These are phyloP conservation scores for Phymatocera aterrima DNA, from an alignment of 2,888 invertebrate species.

Conservation along the genomic window DNA sequence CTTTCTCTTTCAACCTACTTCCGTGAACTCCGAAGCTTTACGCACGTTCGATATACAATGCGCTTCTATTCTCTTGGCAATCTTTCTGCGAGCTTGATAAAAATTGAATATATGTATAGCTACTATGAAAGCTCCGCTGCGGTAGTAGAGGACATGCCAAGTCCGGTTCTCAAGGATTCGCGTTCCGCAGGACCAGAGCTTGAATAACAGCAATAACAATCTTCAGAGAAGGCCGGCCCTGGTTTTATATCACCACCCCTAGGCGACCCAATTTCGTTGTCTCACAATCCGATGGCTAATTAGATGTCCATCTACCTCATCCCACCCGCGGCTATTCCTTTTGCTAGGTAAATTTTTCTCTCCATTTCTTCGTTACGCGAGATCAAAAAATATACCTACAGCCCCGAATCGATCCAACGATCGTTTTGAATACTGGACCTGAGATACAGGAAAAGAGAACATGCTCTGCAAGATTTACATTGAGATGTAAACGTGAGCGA, in stretches of 20 bases:
- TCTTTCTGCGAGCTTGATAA: not conserved
- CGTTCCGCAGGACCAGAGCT: not conserved
- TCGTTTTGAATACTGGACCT: not conserved
- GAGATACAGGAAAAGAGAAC: not conserved
- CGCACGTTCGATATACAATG: conserved; percentile 4
- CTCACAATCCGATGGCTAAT: conserved; percentile 10
- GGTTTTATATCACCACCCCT: not conserved
- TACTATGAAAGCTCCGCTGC: not conserved
- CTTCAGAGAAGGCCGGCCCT: not conserved
- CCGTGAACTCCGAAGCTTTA: not conserved
- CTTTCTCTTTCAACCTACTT: not conserved
- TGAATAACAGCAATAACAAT: not conserved
- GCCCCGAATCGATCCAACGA: not conserved
- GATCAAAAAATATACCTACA: not conserved
- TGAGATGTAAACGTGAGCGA: no score
- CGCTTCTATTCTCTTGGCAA: conserved; percentile 27
- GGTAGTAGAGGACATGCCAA: conserved; percentile 8
- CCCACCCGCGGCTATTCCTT: not conserved
- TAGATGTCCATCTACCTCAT: conserved; percentile 3
- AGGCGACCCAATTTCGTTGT: not conserved
- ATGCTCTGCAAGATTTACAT: no score
- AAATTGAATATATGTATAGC: conserved; percentile 19
- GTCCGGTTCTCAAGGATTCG: not conserved
- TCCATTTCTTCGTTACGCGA: not conserved
- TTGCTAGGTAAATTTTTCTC: no score